Evolutionary conservation across 2,113 vertebrate genomes (phyloP).

Genomic region (Cervus canadensis): DNA sequence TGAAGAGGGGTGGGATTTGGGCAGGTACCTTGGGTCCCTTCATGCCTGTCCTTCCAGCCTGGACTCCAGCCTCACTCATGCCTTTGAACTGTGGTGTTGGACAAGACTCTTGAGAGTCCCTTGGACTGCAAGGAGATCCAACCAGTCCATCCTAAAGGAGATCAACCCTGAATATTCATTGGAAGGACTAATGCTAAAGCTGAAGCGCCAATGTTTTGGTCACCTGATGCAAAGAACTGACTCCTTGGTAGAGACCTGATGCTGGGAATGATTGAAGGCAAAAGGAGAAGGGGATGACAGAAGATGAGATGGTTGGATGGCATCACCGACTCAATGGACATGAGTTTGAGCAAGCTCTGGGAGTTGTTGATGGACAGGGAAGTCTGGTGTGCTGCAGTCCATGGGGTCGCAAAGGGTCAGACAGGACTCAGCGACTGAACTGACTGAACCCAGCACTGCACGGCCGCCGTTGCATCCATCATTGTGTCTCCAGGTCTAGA

Average conservation of each 20-base stretch:
- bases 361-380: neutral
- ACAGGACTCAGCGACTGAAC: accelerated
- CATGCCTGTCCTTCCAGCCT: accelerated
- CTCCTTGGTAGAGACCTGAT: neutral
- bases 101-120: neutral
- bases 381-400: accelerated
- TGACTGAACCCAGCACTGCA: accelerated
- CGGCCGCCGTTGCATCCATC: accelerated
- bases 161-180: neutral
- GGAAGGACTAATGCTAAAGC: neutral
- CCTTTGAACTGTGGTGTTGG: neutral
- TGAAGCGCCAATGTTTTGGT: neutral
- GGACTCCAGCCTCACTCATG: too few species aligned
- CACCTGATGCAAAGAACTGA: accelerated
- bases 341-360: neutral
- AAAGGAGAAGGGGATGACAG: neutral
- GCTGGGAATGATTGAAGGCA: neutral
- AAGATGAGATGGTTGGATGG: neutral
- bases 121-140: neutral
- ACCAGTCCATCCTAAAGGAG: neutral
- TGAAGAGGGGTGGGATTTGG: neutral
- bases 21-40: accelerated
- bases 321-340: neutral
- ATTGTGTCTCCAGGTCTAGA: neutral
- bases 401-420: accelerated